Base-by-base conservation (phyloP, 2,888 invertebrate species). In the Dryocosmus kuriphilus region DNA sequence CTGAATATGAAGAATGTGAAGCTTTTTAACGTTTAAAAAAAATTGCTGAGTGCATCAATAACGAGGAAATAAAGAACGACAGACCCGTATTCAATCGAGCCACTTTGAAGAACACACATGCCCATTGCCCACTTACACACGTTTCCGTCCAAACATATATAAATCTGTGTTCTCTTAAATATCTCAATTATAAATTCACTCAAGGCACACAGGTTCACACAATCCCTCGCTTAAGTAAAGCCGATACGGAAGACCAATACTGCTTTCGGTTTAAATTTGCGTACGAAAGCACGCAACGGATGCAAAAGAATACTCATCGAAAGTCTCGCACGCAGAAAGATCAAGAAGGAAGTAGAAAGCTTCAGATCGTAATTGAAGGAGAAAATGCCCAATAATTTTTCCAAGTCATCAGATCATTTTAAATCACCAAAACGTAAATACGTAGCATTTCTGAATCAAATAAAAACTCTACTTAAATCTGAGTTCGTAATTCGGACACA, bases 211-310 rank as follows among this genome's bases (percentile, higher is more conserved):
- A 67, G 27, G 16, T 51, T 51, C 51, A 32, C 51, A 46, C 71
- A 67, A 76, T 74, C 77, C 62, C 61, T 67, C 80, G 75, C 41
- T 76, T 67, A 57, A 74, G 74, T 55, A 78, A 60, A 81, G 74
- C 61, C 76, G 79, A 79, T 85, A 83, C 84, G 86, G 88, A 88
- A 89, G 88, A 88, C 89, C 83, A 88, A 88, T 89, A 89, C 89
- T 88, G 86, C 85, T 87, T 81, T 84, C 82, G 83, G 82, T 80
- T 81, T 80, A 76, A 77, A 80, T 82, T 82, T 77, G 80, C 80
- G 75, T 80, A 77, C 81, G 81, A 85, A 81, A 83, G 80, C 80
- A 82, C 76, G 71, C 74, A 78, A 76, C 67, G 73, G 63, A 75
- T 79, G 80, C 73, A 74, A 75, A 79, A 74, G 76, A 71, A 71